A percentile compares a stretch with the other conserved stretches of the same genome.
Conservation (phyloP, 2,113 vertebrate genomes). For the Sorex araneus region DNA sequence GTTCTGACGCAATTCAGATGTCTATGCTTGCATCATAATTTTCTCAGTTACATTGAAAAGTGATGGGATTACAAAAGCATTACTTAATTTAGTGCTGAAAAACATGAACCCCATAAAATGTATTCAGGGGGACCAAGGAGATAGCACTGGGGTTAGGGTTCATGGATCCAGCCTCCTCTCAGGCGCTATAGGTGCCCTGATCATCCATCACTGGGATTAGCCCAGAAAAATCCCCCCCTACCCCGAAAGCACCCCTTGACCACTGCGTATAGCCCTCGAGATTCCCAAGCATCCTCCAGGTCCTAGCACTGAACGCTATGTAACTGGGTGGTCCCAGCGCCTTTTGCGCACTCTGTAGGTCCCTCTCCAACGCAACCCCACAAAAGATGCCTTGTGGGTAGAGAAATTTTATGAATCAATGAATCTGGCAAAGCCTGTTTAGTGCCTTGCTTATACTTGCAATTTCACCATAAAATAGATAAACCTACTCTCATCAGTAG, state of each 20-base stretch:
- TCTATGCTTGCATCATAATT: neutral
- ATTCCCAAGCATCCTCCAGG: too few species aligned
- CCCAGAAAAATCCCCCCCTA: too few species aligned
- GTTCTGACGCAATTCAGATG: neutral
- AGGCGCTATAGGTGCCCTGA: too few species aligned
- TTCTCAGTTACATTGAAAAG: neutral
- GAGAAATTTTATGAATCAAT: neutral
- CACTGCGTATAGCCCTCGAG: too few species aligned
- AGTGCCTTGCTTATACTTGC: neutral
- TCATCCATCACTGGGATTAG: too few species aligned
- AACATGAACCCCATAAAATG: neutral
- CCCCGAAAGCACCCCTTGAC: too few species aligned
- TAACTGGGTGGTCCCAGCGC: too few species aligned
- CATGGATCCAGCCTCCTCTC: too few species aligned
- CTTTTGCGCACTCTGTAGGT: too few species aligned
- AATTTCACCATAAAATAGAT: neutral
- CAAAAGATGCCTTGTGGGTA: neutral
- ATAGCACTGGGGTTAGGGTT: too few species aligned
- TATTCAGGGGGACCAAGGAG: neutral
- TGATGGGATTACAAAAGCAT: neutral
- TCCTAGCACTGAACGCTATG: too few species aligned
- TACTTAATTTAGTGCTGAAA: neutral
- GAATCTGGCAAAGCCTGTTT: neutral
- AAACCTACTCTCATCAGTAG: neutral
- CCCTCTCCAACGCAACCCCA: too few species aligned